Evolutionary conservation across 1,140 invertebrate genomes (phyloP).

Genomic region (Cherax destructor): DNA sequence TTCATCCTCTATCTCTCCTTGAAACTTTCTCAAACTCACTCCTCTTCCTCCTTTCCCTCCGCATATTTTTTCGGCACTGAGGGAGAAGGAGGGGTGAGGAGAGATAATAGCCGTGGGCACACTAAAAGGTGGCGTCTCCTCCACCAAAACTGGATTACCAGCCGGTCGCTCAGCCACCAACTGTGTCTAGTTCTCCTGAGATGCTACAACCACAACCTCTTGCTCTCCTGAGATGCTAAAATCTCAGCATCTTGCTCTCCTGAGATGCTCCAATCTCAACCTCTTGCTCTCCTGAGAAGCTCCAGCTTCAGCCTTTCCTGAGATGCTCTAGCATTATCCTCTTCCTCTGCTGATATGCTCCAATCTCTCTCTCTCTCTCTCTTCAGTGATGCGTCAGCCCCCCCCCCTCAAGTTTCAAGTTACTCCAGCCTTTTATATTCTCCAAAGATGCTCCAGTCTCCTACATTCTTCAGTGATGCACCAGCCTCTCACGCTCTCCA

Average conservation of each 20-base stretch:
- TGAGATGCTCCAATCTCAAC: too few species aligned
- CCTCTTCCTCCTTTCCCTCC: not conserved
- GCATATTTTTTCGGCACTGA: too few species aligned
- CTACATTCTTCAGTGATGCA: not conserved
- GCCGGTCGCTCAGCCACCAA: not conserved
- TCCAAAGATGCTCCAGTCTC: not conserved
- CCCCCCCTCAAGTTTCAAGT: not conserved
- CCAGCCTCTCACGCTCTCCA: too few species aligned
- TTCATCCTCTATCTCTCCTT: not conserved
- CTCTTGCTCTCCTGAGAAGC: too few species aligned
- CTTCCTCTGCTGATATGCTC: too few species aligned
- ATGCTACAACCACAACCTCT: too few species aligned
- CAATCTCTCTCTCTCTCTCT: slow-evolving; percentile 1
- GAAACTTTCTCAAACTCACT: not conserved
- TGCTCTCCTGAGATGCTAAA: too few species aligned
- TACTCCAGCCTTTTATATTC: not conserved
- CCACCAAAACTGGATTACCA: slow-evolving; percentile 18
- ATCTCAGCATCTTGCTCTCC: too few species aligned
- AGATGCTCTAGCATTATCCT: too few species aligned
- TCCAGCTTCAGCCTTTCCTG: too few species aligned
- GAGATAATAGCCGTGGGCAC: not conserved
- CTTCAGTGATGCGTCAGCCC: not conserved
- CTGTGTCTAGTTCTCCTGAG: slow-evolving; percentile 2
- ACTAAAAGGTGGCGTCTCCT: not conserved
- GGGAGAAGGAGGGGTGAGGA: not conserved